Conservation (phyloP, 2,797 vertebrate genomes). For the Falco rusticolus region DNA sequence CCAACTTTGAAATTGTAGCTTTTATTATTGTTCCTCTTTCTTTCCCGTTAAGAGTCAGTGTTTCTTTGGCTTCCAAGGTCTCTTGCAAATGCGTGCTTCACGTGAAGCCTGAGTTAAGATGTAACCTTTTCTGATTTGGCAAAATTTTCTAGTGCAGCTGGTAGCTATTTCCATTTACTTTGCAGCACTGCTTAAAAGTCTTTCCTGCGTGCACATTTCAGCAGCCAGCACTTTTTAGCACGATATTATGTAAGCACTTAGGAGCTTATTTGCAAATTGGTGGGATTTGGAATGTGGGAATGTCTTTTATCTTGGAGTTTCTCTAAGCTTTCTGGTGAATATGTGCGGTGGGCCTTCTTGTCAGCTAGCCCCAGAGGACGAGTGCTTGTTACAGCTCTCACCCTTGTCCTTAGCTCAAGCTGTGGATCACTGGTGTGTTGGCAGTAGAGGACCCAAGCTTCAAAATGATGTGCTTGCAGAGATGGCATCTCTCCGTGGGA, state of each 20-base stretch:
- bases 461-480: accelerated
- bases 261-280: background rate
- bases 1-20: background rate
- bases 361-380: background rate
- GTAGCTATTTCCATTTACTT: conserved; percentile 7
- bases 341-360: background rate
- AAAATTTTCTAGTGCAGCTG: background rate
- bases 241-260: conserved; percentile 45
- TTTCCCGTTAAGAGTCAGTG: background rate
- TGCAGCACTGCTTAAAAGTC: background rate
- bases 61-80: background rate
- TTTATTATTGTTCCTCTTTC: background rate
- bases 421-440: background rate
- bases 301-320: background rate
- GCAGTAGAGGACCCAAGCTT: background rate
- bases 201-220: background rate
- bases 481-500: background rate
- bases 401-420: background rate
- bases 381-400: background rate
- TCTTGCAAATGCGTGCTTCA: background rate
- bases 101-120: background rate
- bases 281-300: conserved; percentile 3
- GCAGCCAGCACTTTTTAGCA: conserved; percentile 58
- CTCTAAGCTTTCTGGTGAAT: background rate
- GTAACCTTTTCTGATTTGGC: conserved; percentile 35